phyloP scores from a whole-genome alignment of 2,113 vertebrate species.

The Eleginops maclovinus region DNA sequence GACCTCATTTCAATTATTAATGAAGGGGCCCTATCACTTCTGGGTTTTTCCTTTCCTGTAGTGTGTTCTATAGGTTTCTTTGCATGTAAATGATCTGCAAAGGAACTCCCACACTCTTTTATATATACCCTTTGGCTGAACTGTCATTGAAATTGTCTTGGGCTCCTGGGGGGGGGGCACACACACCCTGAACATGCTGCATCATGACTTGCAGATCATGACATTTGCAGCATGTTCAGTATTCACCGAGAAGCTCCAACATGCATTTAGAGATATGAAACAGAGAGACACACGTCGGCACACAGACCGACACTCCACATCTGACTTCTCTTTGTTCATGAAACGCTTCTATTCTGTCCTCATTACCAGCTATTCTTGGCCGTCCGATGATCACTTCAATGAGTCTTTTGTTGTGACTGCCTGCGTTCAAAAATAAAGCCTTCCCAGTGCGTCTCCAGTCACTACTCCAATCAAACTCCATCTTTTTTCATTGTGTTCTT shows the following conservation, averaged over 20 bases:
- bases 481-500: conserved; percentile 8
- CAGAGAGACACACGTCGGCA: background rate
- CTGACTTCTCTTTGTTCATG: background rate
- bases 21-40: too few relatives aligned
- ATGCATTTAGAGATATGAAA: conserved; percentile 38
- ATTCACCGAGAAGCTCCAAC: conserved; percentile 28
- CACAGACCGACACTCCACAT: conserved; percentile 8
- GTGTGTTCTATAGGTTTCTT: too few relatives aligned
- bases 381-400: conserved; percentile 63
- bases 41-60: too few relatives aligned
- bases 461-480: conserved; percentile 8
- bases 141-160: background rate
- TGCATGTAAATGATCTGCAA: too few relatives aligned
- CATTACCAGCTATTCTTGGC: conserved; percentile 33
- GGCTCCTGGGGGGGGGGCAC: conserved; percentile 1
- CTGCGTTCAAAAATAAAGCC: conserved; percentile 9
- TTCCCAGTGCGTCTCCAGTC: conserved; percentile 24
- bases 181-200: conserved; percentile 7
- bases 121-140: background rate
- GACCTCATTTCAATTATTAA: too few relatives aligned
- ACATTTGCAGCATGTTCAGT: conserved; percentile 51
- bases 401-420: conserved; percentile 55
- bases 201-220: conserved; percentile 57
- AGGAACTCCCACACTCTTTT: too few relatives aligned
- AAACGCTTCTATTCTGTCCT: conserved; percentile 45